Base-by-base conservation (phyloP, 2,113 vertebrate genomes). In the Micromys minutus region DNA sequence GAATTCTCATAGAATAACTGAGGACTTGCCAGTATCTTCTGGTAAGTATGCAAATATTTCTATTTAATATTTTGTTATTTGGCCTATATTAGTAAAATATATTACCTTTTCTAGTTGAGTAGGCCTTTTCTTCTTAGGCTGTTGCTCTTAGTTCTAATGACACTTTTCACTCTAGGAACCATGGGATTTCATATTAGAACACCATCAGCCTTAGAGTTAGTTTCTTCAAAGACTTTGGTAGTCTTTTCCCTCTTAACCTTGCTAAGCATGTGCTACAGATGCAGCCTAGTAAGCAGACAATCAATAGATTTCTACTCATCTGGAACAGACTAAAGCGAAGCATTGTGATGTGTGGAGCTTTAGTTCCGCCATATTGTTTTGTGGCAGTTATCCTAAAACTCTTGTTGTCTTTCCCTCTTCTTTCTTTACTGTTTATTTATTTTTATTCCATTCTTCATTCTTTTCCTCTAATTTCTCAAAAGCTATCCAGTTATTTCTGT, bases 21-120 rank as follows among this genome's bases (percentile, higher is more conserved):
- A 36, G 69, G 9, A 74, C n/a, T 92, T 93, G 36, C 88, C 75
- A 39, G 12, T 80, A 61, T 91, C 72, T 93, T 75, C 59, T 85
- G 72, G 4, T 74, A 77, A 72, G 6, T 47, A n/a, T 77, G 21
- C 52, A 81, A 92, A 87, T 95, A 63, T 92, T 76, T 89, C 8
- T 36, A 79, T 13, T 90, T 31, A 89, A n/a, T 86, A 89, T 85
- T 47, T 86, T 89, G 26, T 94, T 59, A 89, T 31, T 94, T 88
- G 1, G 0, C 45, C 85, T 67, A 45, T 36, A 13, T 22, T 87
- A 90, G 4, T 77, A 74, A 84, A 31, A 93, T 81, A 89, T 89
- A 61, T 21, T 77, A 24, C 12, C 65, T 84, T 72, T 86, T 89
- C 39, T 55, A 65, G 26, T 13, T 16, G 84, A 90, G 31, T 57